Evolutionary conservation across 2,797 vertebrate species (phyloP).

Genomic region (Neoniphon sammara): DNA sequence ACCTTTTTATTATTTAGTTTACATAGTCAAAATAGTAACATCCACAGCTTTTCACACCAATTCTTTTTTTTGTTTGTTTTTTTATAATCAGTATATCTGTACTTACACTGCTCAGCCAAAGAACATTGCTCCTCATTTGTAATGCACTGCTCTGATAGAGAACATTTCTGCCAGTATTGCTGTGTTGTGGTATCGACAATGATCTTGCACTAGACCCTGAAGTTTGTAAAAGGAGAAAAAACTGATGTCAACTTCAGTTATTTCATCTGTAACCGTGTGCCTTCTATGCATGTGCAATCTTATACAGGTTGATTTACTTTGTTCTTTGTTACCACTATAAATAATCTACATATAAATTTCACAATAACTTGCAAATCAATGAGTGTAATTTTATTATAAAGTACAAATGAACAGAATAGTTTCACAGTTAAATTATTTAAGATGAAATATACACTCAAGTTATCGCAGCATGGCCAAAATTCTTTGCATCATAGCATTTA

Average conservation of each 20-base stretch:
- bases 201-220: slow-evolving; percentile 26
- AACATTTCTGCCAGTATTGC: slow-evolving; percentile 22
- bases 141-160: slow-evolving; percentile 16
- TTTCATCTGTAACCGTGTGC: slow-evolving; percentile 40
- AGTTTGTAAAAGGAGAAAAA: not conserved
- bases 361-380: not conserved
- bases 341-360: slow-evolving; percentile 18
- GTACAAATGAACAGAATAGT: slow-evolving; percentile 46
- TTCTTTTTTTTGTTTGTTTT: no score
- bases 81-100: not conserved
- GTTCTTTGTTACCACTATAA: slow-evolving; percentile 11
- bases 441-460: not conserved
- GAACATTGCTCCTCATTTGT: slow-evolving; percentile 3
- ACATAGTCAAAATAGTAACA: not conserved
- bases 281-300: slow-evolving; percentile 47
- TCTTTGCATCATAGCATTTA: not conserved
- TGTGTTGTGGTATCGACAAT: not conserved
- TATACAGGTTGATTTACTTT: not conserved
- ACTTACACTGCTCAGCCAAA: slow-evolving; percentile 47
- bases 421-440: not conserved
- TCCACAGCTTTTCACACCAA: not conserved
- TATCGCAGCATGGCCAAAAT: not conserved
- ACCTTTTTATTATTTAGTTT: not conserved
- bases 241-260: not conserved
- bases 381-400: slow-evolving; percentile 36